Base-by-base conservation (phyloP, 1,140 invertebrate genomes). In the Eumaeus atala region DNA sequence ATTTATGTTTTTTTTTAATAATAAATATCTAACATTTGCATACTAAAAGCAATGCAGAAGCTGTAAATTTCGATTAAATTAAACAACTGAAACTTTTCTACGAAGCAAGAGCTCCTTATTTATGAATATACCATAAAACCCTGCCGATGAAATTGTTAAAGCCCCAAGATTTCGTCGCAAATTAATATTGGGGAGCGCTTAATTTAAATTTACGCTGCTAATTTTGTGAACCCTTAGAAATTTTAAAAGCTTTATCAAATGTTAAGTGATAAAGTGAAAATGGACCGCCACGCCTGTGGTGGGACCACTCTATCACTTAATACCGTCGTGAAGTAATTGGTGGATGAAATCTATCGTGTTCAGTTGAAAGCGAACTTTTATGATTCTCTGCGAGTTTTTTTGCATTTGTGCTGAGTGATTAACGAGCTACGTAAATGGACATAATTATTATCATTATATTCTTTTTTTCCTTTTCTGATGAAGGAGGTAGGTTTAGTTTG, bases 101-200 rank as follows among this genome's bases (percentile, higher is more conserved):
- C 42, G 11, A 56, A 57, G 58, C 67, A 65, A 67, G 72, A 67
- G 49, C 59, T 58, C 59, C 55, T 67, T 63, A 72, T 70, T 68
- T 70, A 67, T 61, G 61, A 52, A 61, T 67, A 67, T 37, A 61
- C 54, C 59, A 57, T 44, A 59, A 51, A 59, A 55, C 58, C 53
- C 34, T 48, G 56, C 56, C 52, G 53, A 48, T 54, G 59, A 53
- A 58, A 62, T 64, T 64, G 62, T 62, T 44, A 44, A 48, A 56
- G 57, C 51, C 49, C 40, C 42, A 60, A 62, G 62, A 54, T 64
- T 67, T 67, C 57, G 59, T 68, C 54, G 63, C 61, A 62, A 66
- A 66, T 66, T 63, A 66, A 66, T 69, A 63, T 61, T 63, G 55
- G 56, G 42, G 54, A 44, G 47, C 14, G 53, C 54, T 60, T 62